Conservation (phyloP, 2,113 vertebrate genomes). For the Dissostichus mawsoni region DNA sequence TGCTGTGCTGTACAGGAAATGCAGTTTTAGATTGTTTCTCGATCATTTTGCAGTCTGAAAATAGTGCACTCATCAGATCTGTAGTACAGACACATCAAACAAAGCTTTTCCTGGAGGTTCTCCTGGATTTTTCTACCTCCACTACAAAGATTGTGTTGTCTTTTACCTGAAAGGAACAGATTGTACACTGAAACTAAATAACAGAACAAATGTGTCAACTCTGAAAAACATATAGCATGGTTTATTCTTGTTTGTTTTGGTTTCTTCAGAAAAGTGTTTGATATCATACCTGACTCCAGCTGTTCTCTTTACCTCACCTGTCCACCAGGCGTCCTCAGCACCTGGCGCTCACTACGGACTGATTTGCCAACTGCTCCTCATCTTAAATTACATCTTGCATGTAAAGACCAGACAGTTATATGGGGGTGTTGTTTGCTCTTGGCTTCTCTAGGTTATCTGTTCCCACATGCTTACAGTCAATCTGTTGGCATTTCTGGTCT, state of each 20-base stretch:
- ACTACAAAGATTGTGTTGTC: background rate
- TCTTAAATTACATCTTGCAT: background rate
- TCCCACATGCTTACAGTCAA: background rate
- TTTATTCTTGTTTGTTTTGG: background rate
- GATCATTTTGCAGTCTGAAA: background rate
- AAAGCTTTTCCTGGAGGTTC: background rate
- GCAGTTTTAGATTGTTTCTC: background rate
- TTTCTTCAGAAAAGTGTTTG: background rate
- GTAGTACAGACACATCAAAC: conserved; percentile 3
- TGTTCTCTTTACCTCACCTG: background rate
- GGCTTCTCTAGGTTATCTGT: background rate
- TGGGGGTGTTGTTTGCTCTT: background rate
- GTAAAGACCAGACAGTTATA: background rate
- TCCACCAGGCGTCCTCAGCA: background rate
- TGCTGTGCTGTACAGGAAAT: background rate
- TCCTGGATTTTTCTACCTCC: too few relatives aligned
- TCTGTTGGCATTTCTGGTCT: background rate
- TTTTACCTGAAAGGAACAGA: background rate
- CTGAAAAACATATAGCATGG: background rate
- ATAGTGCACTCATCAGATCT: background rate
- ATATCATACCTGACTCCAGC: background rate
- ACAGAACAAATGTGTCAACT: too few relatives aligned
- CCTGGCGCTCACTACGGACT: background rate
- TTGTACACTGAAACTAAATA: background rate
- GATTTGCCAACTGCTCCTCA: background rate